phyloP scores from a whole-genome alignment of 1,140 invertebrate species.

The Drosophila takahashii region DNA sequence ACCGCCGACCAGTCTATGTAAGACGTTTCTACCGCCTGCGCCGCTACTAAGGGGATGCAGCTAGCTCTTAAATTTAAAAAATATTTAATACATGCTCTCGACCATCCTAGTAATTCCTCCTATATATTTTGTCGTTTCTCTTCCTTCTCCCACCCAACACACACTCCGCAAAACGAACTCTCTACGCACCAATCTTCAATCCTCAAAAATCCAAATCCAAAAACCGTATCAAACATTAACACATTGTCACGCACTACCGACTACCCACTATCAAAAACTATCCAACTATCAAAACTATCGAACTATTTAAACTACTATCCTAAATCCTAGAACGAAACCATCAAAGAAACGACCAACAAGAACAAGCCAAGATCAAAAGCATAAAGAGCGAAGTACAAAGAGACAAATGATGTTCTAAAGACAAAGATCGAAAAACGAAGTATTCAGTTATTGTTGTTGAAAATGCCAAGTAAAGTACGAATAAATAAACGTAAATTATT shows the following conservation, averaged over 20 bases:
- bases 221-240: constrained; percentile 66
- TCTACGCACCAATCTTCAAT: constrained; percentile 37
- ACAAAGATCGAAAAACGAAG: constrained; percentile 52
- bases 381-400: constrained; percentile 78
- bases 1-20: constrained; percentile 81
- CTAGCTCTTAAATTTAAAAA: constrained; percentile 51
- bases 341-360: constrained; percentile 49
- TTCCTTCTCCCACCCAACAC: constrained; percentile 48
- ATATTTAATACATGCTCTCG: constrained; percentile 69
- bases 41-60: constrained; percentile 68
- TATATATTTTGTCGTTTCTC: constrained; percentile 56
- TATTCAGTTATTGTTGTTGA: constrained; percentile 72
- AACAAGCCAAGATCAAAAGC: constrained; percentile 53
- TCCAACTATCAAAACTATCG: constrained; percentile 56
- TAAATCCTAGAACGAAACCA: constrained; percentile 45
- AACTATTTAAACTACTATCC: constrained; percentile 44
- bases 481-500: constrained; percentile 81
- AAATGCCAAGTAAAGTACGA: constrained; percentile 63
- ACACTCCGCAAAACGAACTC: constrained; percentile 42
- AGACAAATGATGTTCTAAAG: constrained; percentile 78
- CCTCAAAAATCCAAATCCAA: constrained; percentile 15
- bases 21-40: constrained; percentile 79
- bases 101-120: constrained; percentile 41
- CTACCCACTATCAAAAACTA: constrained; percentile 27
- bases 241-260: constrained; percentile 48